A percentile compares a stretch with the other conserved stretches of the same genome.
These are phyloP conservation scores for Argyrosomus japonicus DNA, from an alignment of 2,113 vertebrate genomes.

Conservation along the genomic window DNA sequence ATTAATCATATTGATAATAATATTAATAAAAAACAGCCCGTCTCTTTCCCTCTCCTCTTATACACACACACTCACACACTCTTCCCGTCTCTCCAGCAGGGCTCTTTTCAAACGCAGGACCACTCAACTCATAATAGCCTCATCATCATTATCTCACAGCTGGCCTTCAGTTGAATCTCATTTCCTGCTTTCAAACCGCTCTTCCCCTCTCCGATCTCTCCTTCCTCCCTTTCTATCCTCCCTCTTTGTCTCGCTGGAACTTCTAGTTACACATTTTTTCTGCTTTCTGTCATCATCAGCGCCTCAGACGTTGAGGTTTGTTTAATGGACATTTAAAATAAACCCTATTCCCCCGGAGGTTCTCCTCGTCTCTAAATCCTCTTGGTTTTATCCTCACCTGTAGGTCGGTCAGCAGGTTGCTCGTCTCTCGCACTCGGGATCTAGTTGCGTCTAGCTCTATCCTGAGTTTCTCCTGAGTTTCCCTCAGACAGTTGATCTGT, in stretches of 20 bases:
- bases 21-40: background rate
- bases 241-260: background rate
- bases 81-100: conserved; percentile 26
- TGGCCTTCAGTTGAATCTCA: conserved; percentile 44
- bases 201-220: background rate
- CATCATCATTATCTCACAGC: conserved; percentile 66
- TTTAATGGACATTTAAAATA: too few relatives aligned
- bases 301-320: too few relatives aligned
- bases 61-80: background rate
- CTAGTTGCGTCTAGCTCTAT: conserved; percentile 91
- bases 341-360: too few relatives aligned
- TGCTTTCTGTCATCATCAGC: background rate
- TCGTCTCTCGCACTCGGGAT: conserved; percentile 90
- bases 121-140: conserved; percentile 55
- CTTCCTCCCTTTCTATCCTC: background rate
- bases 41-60: background rate
- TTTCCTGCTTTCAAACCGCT: conserved; percentile 48
- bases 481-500: conserved; percentile 91
- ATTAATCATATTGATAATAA: background rate
- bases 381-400: conserved; percentile 84
- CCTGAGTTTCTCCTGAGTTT: conserved; percentile 92
- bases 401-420: conserved; percentile 89
- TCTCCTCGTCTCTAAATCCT: background rate
- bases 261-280: background rate
- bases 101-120: conserved; percentile 43